These are phyloP conservation scores for Zaprionus davidi DNA, from an alignment of 1,140 invertebrate species.

Conservation along the genomic window DNA sequence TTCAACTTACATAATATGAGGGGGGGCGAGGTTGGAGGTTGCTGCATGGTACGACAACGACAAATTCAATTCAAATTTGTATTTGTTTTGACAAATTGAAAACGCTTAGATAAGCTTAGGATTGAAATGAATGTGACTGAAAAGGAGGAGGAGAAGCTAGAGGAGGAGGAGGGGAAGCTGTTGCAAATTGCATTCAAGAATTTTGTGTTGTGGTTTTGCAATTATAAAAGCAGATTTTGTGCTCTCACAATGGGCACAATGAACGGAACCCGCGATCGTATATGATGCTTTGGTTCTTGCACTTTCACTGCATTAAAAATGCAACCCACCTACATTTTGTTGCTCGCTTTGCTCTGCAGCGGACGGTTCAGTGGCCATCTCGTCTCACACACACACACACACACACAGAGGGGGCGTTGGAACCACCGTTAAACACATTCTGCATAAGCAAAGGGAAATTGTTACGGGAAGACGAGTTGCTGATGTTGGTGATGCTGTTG, in stretches of 20 bases:
- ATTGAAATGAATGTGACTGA: slow-evolving; percentile 2
- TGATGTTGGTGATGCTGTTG: neutral
- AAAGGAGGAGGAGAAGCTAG: neutral
- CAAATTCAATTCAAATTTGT: slow-evolving; percentile 78
- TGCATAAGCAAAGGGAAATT: slow-evolving; percentile 75
- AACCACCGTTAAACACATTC: slow-evolving; percentile 70
- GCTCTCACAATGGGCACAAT: slow-evolving; percentile 55
- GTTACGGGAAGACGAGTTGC: slow-evolving; percentile 73
- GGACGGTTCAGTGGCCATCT: slow-evolving; percentile 53
- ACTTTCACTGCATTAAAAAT: slow-evolving; percentile 79
- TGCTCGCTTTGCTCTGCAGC: slow-evolving; percentile 20
- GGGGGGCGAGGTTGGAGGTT: slow-evolving; percentile 2
- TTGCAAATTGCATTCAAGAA: slow-evolving; percentile 1
- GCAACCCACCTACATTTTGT: slow-evolving; percentile 74
- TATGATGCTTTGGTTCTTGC: slow-evolving; percentile 73
- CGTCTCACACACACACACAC: slow-evolving; percentile 10
- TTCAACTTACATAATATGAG: slow-evolving; percentile 73
- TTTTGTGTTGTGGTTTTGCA: slow-evolving; percentile 19
- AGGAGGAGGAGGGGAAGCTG: too few species aligned
- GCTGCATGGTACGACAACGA: slow-evolving; percentile 43
- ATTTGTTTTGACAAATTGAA: slow-evolving; percentile 71
- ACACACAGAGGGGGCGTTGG: slow-evolving; percentile 35
- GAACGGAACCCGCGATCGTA: slow-evolving; percentile 44
- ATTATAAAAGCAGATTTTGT: slow-evolving; percentile 42
- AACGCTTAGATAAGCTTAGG: slow-evolving; percentile 69